Conservation (phyloP, 2,888 invertebrate species). For the Cerastoderma edule region DNA sequence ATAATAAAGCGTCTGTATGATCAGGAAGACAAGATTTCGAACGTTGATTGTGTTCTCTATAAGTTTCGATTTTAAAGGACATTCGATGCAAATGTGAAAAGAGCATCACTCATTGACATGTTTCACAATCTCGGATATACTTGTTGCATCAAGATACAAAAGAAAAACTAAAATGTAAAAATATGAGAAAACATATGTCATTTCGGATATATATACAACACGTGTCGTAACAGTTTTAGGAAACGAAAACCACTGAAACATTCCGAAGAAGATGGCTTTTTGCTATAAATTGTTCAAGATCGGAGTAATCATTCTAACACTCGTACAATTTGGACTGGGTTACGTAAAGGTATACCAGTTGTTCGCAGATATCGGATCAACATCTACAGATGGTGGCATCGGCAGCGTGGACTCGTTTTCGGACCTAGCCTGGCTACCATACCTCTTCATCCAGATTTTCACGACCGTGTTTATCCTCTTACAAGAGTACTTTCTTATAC, state of each 20-base stretch:
- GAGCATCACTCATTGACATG: too few relatives aligned
- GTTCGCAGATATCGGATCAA: slow-evolving; percentile 32
- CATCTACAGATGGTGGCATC: slow-evolving; percentile 12
- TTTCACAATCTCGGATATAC: too few relatives aligned
- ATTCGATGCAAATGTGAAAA: too few relatives aligned
- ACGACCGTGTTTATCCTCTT: slow-evolving; percentile 29
- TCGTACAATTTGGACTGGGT: slow-evolving; percentile 39
- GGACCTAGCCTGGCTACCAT: slow-evolving; percentile 48
- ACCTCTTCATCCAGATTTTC: slow-evolving; percentile 39
- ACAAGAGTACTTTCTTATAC: slow-evolving; percentile 41
- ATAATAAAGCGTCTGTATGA: too few relatives aligned
- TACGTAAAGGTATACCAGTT: slow-evolving; percentile 44
- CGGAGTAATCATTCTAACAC: slow-evolving; percentile 25
- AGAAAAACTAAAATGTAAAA: too few relatives aligned
- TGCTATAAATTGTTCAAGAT: slow-evolving; percentile 25
- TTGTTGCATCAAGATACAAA: too few relatives aligned
- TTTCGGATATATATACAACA: not conserved
- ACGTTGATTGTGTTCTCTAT: too few relatives aligned
- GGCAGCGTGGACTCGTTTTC: slow-evolving; percentile 8
- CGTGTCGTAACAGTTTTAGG: not conserved
- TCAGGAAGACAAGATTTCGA: too few relatives aligned
- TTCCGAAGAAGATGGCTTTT: too few relatives aligned
- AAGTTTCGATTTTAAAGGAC: too few relatives aligned
- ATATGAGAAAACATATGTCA: too few relatives aligned
- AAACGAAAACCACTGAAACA: not conserved